A percentile compares a stretch with the other conserved stretches of the same genome.
Evolutionary conservation across 2,888 invertebrate species (phyloP).

Genomic region (Megastigmus dorsalis): DNA sequence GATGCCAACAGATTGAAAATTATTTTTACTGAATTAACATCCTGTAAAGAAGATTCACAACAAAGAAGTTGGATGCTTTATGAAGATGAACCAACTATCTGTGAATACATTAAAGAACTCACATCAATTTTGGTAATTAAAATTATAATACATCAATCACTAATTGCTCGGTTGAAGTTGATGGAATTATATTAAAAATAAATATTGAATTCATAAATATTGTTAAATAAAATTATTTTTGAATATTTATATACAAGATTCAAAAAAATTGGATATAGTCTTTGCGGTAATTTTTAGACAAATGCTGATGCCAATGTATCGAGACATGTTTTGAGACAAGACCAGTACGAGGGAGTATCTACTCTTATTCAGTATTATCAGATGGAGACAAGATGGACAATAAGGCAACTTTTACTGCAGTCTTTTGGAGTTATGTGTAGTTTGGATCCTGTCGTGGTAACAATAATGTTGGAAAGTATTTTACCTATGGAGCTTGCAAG

Average conservation of each 20-base stretch:
- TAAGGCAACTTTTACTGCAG: constrained; percentile 87
- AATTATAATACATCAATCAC: too few species aligned
- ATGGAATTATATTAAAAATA: too few species aligned
- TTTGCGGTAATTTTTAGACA: constrained; percentile 84
- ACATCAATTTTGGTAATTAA: constrained; percentile 86
- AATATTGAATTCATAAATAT: too few species aligned
- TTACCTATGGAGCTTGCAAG: constrained; percentile 93
- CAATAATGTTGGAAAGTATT: constrained; percentile 89
- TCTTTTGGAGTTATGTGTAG: constrained; percentile 93
- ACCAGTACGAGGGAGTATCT: constrained; percentile 88
- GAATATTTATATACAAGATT: too few species aligned
- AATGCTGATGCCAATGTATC: constrained; percentile 94
- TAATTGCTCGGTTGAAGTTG: too few species aligned
- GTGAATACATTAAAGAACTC: constrained; percentile 87
- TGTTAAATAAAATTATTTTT: too few species aligned
- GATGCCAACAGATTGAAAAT: constrained; percentile 89
- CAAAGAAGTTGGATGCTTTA: constrained; percentile 96
- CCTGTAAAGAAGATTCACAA: constrained; percentile 95
- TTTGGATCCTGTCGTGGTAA: constrained; percentile 86
- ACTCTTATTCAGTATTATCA: constrained; percentile 95
- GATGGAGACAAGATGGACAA: constrained; percentile 94
- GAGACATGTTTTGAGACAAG: constrained; percentile 87
- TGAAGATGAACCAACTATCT: constrained; percentile 93
- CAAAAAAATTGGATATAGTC: too few species aligned
- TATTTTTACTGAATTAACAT: constrained; percentile 88